Base-by-base conservation (phyloP, 1,140 invertebrate species). In the Tetraneura akinire region DNA sequence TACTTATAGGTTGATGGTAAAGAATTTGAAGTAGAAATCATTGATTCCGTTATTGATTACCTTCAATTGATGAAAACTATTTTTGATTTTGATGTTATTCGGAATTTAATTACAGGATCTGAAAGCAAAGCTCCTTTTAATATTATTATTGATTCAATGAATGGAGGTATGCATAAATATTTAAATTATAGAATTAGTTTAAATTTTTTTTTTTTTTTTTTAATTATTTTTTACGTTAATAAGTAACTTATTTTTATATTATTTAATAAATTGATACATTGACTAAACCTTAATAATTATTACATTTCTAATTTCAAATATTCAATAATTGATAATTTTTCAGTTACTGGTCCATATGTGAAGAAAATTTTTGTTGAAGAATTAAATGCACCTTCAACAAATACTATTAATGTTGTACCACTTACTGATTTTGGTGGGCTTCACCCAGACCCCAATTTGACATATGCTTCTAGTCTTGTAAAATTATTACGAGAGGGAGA, bases 391-490 rank as follows among this genome's bases (percentile, higher is more conserved):
- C 86, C 89, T 32, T 86, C 89, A 26, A 86, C 88, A 6, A 92
- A 89, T 83, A 80, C 83, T 14, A 90, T 96, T 1, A 92, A 95
- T 53, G 90, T 90, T 53, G 89, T 88, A 3, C 94, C 96, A 0
- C 85, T 97, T 73, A 91, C 94, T 82, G 97, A 99, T 88, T 99
- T 99, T 87, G 97, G 97, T 26, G 97, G 96, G 45, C 89, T 92
- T 66, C 98, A 99, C 88, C 98, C 98, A 0, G 98, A 99, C 89
- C 98, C 98, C 26, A 99, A 99, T 89, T 88, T 99, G 47, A 99
- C 97, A 0, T 98, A 98, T 87, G 96, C 96, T 18, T 91, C 91
- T 64, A 91, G 94, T 85, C 89, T 99, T 47, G 96, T 98, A 0
- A 87, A 92, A 55, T 88, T 90, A 4, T 89, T 98, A 71, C 90